Base-by-base conservation (phyloP, 2,113 vertebrate species). In the Percopsis transmontana region DNA sequence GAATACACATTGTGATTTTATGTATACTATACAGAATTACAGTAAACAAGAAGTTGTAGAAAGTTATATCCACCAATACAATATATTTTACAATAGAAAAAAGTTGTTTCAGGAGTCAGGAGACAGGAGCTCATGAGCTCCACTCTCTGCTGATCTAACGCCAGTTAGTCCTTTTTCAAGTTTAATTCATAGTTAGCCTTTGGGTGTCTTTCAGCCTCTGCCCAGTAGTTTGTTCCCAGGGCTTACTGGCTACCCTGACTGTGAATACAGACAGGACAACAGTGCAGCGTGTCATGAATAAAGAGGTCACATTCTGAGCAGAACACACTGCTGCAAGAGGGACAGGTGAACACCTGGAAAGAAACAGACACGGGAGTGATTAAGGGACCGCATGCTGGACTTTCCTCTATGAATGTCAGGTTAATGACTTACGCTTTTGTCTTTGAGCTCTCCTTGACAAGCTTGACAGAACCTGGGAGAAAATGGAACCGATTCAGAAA, bases 291-390 rank as follows among this genome's bases (percentile, higher is more conserved):
- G 21, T 97, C 95, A 2, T 99, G 97, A 88, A 98, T 87, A 89
- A 98, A 99, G 74, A 98, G 42, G 70, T 99, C 96, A 1, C 97
- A 99, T 38, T 99, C 97, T 80, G 95, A 70, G 18, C 97, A 99
- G 88, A 97, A 99, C 8, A 89, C 89, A 9, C 86, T 92, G 57
- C 75, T 83, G 82, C 97, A 99, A 0, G 83, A 80, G 8, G 87
- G 89, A 81, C 97, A 99, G 2, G 82, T 19, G 59, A 94, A 98
- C 21, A 95, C 88, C 97, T 99, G 82, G 23, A 82, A 16, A 18
- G 65, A 82, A 53, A 58, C 0, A 67, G 21, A 81, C 16, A 68
- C 2, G 82, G 79, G 23, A 1, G 13, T 38, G 24, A 33, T 5
- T 10, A 50, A 45, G n/a, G n/a, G n/a, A n/a, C n/a, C n/a, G n/a